Base-by-base conservation (phyloP, 2,113 vertebrate genomes). In the Etheostoma spectabile region DNA sequence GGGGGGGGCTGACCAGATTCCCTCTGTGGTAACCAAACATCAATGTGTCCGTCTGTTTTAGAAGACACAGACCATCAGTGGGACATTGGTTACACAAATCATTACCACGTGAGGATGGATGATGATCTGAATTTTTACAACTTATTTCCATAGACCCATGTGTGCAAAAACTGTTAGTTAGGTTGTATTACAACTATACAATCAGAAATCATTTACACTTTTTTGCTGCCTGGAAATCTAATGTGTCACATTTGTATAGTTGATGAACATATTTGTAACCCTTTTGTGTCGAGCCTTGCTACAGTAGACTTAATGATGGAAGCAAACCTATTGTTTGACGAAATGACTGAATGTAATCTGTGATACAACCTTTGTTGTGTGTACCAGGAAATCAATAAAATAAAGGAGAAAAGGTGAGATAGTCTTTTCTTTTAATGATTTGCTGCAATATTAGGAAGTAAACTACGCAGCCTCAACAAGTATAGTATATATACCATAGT, bases 21-120 rank as follows among this genome's bases (percentile, higher is more conserved):
- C 94, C 95, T 45, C 86, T 96, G 67, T 95, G 95, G 95, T 95
- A 62, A 93, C 89, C 35, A 27, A 21, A 61, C 22, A 49, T 16
- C 30, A 0, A 19, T 19, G 15, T 59, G 30, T 70, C 33, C 13
- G 13, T 14, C 49, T 49, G 6, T 48, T 52, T 30, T 27, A 24
- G 14, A 66, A 48, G 49, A 30, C 30, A 77, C 11, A 48, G 33
- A 72, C 4, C 13, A 10, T 64, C 24, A 71, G 4, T 46, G 7
- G 11, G 5, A 51, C 5, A 35, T 3, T 52, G 18, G 33, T 52
- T 48, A 11, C 46, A 14, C 53, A 60, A 12, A 22, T 52, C 35
- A 65, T 35, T 52, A 55, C 48, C 27, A 33, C 19, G 49, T 38
- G 15, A 66, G n/a, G 45, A 24, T 27, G 8, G 30, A 22, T 27